Percentiles rank a stretch among this genome's conserved stretches.
phyloP scores from a whole-genome alignment of 2,113 vertebrate species.

The Python bivittatus region DNA sequence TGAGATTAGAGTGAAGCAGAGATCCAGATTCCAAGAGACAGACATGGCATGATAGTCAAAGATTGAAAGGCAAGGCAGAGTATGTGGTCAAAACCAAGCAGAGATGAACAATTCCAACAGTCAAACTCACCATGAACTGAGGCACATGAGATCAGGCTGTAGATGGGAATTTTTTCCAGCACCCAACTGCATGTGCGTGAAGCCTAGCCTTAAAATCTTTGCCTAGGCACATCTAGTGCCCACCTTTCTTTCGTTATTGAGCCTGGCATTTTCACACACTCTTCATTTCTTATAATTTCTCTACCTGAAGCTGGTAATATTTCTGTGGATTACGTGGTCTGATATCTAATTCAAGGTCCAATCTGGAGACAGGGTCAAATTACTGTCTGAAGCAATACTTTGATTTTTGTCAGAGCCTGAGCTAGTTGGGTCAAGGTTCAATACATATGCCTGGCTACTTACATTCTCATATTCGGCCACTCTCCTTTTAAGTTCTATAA shows the following conservation, averaged over 20 bases:
- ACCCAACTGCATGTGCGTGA: background rate
- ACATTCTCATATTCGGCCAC: no score
- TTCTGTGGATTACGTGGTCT: background rate
- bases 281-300: background rate
- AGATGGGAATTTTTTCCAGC: background rate
- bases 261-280: background rate
- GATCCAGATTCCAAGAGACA: background rate
- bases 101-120: background rate
- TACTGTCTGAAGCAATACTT: background rate
- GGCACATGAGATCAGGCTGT: background rate
- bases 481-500: no score
- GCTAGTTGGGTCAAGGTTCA: background rate
- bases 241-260: background rate
- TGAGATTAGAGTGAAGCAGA: background rate
- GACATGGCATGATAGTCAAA: background rate
- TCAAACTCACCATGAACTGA: background rate
- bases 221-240: background rate
- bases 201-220: background rate
- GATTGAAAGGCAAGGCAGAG: background rate
- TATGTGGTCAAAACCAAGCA: background rate
- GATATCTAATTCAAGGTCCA: background rate
- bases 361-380: background rate
- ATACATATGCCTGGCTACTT: background rate
- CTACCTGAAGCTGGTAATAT: background rate
- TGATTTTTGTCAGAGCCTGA: background rate